Evolutionary conservation across 1,140 invertebrate genomes (phyloP), one percentile per base, ranked within the genome.

Genomic region (Brachionus rubens): DNA sequence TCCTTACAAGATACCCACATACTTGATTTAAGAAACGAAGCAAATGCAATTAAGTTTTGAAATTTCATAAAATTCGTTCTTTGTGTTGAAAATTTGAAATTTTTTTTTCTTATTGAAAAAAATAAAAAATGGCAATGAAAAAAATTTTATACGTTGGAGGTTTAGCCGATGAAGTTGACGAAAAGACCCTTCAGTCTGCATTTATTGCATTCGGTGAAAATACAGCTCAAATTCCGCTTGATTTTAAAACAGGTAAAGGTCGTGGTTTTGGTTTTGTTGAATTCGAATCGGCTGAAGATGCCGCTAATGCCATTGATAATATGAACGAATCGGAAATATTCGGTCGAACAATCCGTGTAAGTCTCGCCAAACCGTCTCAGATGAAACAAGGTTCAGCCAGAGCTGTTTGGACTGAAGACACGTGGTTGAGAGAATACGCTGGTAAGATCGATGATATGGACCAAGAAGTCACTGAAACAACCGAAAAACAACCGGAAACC

Each of bases 261-360:
- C 88, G 94, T 83, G 95, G 95, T 47, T 98, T 98, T 87, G 94
- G 94, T 1, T 99, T 99, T 84, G 91, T 99, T 79, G 96, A 99
- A 86, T 99, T 96, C 87, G 96, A 99, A 80, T 77, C 83, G 12
- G 83, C 86, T 46, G 88, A 89, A 82, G 96, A 98, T 90, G 95
- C 96, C 56, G 90, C 92, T 19, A 91, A 94, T 62, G 95, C 97
- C 36, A 98, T 99, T 82, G 96, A 99, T 86, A 99, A 99, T 81
- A 98, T 99, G 96, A 96, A 99, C 88, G 94, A 99, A 83, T 92
- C 94, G 0, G 96, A 99, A 86, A 86, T 99, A 16, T 99, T 94
- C 88, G 96, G 96, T 0, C 88, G 93, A 78, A 98, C 95, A 72
- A 93, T 99, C 78, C 88, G 95, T 80, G 95, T 98, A 1, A 99